phyloP scores from a whole-genome alignment of 2,888 invertebrate genomes.

The Eucera pruinosa region DNA sequence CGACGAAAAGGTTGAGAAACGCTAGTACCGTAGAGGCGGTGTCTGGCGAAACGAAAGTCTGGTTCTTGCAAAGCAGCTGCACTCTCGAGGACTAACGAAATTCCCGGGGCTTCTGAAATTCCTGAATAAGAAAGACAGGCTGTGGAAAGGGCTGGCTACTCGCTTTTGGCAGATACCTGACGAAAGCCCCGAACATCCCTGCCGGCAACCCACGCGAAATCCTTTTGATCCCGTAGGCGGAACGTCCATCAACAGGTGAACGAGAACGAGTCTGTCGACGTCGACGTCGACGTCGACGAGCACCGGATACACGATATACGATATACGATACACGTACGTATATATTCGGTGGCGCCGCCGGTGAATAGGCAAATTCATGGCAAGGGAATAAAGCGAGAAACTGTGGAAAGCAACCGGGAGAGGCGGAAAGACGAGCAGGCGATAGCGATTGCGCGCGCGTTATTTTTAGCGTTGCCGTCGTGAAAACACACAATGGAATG shows the following conservation, averaged over 20 bases:
- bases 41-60: too few relatives aligned
- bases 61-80: constrained; percentile 4
- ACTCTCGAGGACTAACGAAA: constrained; percentile 50
- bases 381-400: background rate
- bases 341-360: constrained; percentile 34
- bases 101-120: constrained; percentile 47
- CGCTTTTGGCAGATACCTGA: constrained; percentile 33
- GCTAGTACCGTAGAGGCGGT: too few relatives aligned
- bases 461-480: constrained; percentile 69
- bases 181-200: constrained; percentile 49
- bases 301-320: constrained; percentile 69
- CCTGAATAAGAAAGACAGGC: constrained; percentile 50
- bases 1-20: too few relatives aligned
- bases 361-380: constrained; percentile 69
- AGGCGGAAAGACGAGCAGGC: background rate
- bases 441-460: constrained; percentile 43
- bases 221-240: constrained; percentile 69
- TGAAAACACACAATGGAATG: too few relatives aligned
- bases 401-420: background rate
- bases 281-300: too few relatives aligned
- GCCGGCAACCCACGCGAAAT: constrained; percentile 51
- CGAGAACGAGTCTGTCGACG: too few relatives aligned
- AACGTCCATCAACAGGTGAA: constrained; percentile 82
- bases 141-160: constrained; percentile 38
- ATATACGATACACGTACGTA: background rate